phyloP scores from a whole-genome alignment of 2,797 vertebrate species.

The Lutjanus campechanus region DNA sequence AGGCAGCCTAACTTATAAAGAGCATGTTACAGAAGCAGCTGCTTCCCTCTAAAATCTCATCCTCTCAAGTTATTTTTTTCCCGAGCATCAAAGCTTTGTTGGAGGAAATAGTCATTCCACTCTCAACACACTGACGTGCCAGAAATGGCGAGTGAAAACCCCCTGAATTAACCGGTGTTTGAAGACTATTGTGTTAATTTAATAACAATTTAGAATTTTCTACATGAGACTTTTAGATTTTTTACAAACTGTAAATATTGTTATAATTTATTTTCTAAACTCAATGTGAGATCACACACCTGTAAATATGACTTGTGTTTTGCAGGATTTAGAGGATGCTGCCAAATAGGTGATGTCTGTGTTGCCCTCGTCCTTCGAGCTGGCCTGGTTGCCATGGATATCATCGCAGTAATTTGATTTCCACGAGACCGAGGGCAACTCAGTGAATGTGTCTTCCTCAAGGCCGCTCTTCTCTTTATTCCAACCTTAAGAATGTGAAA shows the following conservation, averaged over 20 bases:
- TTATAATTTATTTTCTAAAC: constrained; percentile 49
- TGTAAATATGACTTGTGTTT: constrained; percentile 11
- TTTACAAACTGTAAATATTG: constrained; percentile 45
- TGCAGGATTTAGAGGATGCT: constrained; percentile 35
- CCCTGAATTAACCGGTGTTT: constrained; percentile 7
- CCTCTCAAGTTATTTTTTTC: constrained; percentile 40
- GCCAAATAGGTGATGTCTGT: constrained; percentile 41
- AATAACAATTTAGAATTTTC: constrained; percentile 24
- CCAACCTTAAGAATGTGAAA: constrained; percentile 24
- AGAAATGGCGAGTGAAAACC: constrained; percentile 39
- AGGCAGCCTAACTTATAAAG: constrained; percentile 55
- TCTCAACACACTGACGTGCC: constrained; percentile 39
- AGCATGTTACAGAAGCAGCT: constrained; percentile 60
- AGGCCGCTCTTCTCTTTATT: constrained; percentile 12
- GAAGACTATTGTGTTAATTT: constrained; percentile 33
- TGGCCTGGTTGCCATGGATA: constrained; percentile 78
- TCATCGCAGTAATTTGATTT: constrained; percentile 63
- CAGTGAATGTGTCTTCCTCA: constrained; percentile 25
- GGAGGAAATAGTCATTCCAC: constrained; percentile 43
- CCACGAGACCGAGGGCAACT: constrained; percentile 34
- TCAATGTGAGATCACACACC: constrained; percentile 4
- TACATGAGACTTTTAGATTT: constrained; percentile 21
- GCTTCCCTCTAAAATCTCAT: constrained; percentile 44
- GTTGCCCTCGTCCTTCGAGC: constrained; percentile 27
- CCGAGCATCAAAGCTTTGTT: constrained; percentile 27